phyloP scores from a whole-genome alignment of 2,113 vertebrate species.

The Amphiprion ocellaris region DNA sequence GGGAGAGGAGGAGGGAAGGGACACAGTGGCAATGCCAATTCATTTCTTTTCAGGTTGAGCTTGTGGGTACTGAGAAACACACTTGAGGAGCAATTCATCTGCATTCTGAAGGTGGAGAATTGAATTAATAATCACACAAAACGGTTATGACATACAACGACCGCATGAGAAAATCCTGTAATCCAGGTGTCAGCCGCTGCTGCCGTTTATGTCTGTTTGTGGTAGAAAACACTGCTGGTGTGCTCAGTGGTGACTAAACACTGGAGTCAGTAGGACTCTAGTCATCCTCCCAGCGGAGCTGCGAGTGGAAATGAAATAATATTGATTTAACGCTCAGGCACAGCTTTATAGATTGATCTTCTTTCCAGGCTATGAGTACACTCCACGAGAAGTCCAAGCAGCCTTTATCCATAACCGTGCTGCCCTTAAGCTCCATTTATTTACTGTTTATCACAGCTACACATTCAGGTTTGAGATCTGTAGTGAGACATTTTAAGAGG shows the following conservation, averaged over 20 bases:
- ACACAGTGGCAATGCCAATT: slow-evolving; percentile 51
- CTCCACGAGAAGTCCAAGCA: neutral
- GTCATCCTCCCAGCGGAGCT: slow-evolving; percentile 22
- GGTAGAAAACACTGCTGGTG: neutral
- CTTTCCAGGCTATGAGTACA: neutral
- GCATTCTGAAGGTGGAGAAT: neutral
- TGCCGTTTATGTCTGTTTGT: slow-evolving; percentile 3
- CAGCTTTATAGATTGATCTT: slow-evolving; percentile 52
- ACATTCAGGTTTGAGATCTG: neutral
- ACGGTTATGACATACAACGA: neutral
- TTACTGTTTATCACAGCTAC: slow-evolving; percentile 1
- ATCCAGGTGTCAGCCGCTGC: slow-evolving; percentile 32
- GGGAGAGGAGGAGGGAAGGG: slow-evolving; percentile 51
- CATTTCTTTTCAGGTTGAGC: slow-evolving; percentile 61
- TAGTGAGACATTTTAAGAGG: neutral
- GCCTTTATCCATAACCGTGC: slow-evolving; percentile 23
- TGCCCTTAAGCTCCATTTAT: neutral
- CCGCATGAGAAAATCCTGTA: neutral
- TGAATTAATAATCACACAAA: neutral
- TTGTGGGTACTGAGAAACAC: slow-evolving; percentile 27
- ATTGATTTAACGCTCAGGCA: slow-evolving; percentile 48
- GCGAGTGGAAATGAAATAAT: slow-evolving; percentile 34
- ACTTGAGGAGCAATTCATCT: slow-evolving; percentile 6
- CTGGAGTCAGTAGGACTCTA: neutral
- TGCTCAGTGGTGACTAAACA: slow-evolving; percentile 19